phyloP scores from a whole-genome alignment of 2,113 vertebrate species.

The Anas platyrhynchos region DNA sequence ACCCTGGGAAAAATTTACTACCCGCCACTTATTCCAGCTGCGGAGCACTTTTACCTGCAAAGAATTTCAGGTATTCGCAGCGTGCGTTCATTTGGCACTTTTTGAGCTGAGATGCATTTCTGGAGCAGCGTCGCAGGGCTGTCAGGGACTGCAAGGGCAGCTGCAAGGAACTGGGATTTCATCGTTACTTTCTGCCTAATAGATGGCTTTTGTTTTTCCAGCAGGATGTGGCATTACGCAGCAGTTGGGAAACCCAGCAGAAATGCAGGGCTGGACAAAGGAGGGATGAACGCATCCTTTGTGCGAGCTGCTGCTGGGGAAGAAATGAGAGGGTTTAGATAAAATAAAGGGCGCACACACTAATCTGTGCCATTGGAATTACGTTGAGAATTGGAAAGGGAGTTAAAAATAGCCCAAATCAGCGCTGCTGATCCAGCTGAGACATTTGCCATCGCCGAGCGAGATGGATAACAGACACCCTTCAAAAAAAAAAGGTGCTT shows the following conservation, averaged over 20 bases:
- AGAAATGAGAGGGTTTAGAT: background rate
- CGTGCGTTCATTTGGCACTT: background rate
- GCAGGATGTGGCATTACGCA: slow-evolving; percentile 40
- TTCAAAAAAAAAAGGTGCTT: background rate
- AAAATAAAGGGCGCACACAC: background rate
- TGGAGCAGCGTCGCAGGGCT: background rate
- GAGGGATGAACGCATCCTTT: slow-evolving; percentile 55
- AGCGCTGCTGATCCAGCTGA: slow-evolving; percentile 4
- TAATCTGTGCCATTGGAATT: background rate
- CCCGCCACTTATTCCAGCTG: background rate
- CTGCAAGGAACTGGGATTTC: slow-evolving; percentile 21
- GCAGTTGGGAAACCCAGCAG: slow-evolving; percentile 35
- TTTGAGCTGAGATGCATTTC: background rate
- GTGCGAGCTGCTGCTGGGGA: background rate
- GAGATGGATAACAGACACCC: background rate
- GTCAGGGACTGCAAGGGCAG: slow-evolving; percentile 25
- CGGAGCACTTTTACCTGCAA: background rate
- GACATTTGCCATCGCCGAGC: background rate
- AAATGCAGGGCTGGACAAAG: slow-evolving; percentile 27
- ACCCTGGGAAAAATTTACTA: background rate
- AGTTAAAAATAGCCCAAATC: slow-evolving; percentile 22
- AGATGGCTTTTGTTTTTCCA: slow-evolving; percentile 57
- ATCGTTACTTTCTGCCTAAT: slow-evolving; percentile 12
- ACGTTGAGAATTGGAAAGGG: slow-evolving; percentile 3
- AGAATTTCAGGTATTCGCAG: background rate